A percentile compares a stretch with the other conserved stretches of the same genome.
Conservation (phyloP, 2,797 vertebrate species). For the Prionace glauca region DNA sequence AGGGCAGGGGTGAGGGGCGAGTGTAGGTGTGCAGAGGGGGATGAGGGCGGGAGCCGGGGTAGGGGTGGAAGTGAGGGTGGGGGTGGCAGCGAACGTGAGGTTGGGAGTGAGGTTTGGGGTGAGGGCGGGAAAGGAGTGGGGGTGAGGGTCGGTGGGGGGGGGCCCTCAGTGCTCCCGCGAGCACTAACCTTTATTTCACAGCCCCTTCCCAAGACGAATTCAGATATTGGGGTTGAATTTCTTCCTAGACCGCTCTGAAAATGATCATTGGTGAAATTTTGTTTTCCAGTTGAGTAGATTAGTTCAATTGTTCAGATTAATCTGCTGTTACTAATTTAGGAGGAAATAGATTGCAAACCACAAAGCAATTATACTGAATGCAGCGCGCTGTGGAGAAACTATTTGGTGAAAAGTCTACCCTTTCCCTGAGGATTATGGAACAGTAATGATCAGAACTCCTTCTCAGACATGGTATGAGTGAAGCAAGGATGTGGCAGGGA, state of each 20-base stretch:
- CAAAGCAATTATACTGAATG: background rate
- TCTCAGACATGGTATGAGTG: background rate
- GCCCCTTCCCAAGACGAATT: background rate
- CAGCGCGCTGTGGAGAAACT: background rate
- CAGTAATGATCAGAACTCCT: background rate
- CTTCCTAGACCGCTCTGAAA: background rate
- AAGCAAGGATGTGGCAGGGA: background rate
- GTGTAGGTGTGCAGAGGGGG: too few species aligned
- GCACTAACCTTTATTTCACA: background rate
- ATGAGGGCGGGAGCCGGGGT: too few species aligned
- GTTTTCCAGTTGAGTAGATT: background rate
- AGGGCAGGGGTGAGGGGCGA: too few species aligned
- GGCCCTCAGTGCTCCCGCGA: background rate
- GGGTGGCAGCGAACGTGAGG: too few species aligned
- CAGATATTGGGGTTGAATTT: background rate
- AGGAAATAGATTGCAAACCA: background rate
- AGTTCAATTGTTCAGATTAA: too few species aligned
- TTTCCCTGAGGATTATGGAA: background rate
- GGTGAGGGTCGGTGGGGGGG: background rate
- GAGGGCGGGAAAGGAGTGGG: too few species aligned
- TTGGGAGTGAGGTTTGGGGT: too few species aligned
- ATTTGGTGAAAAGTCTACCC: background rate
- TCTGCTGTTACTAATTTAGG: background rate
- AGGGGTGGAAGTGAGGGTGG: too few species aligned
- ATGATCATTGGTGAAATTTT: background rate